A percentile compares a stretch with the other conserved stretches of the same genome.
Conservation (phyloP, 2,888 invertebrate genomes). For the Drosophila longiperda region DNA sequence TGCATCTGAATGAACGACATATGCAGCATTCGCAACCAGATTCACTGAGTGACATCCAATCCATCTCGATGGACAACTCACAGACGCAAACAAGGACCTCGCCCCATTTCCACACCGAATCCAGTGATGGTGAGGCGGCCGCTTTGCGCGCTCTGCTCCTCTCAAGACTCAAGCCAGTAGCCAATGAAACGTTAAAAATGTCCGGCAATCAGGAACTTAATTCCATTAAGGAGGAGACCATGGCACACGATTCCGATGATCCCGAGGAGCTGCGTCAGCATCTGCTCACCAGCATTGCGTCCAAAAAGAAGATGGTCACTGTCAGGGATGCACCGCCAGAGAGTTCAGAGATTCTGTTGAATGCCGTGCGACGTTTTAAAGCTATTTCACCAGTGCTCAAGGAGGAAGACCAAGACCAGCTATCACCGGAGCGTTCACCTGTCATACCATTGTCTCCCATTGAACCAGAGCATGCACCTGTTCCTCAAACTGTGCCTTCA, state of each 20-base stretch:
- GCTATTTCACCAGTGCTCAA: conserved; percentile 14
- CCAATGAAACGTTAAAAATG: not conserved
- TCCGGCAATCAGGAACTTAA: not conserved
- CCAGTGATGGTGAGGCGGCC: conserved; percentile 78
- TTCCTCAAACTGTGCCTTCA: not conserved
- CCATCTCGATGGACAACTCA: conserved; percentile 71
- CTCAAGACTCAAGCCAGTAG: conserved; percentile 65
- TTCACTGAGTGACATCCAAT: conserved; percentile 61
- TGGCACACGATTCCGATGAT: conserved; percentile 56
- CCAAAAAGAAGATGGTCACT: conserved; percentile 44
- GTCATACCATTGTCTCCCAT: not conserved
- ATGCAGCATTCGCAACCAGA: conserved; percentile 34
- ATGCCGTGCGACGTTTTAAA: conserved; percentile 82
- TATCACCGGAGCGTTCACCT: not conserved
- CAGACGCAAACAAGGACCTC: conserved; percentile 31
- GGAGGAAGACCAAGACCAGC: not conserved
- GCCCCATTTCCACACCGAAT: conserved; percentile 23
- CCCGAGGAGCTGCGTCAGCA: conserved; percentile 69
- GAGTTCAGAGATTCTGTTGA: conserved; percentile 80
- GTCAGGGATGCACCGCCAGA: not conserved
- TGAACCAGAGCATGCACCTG: not conserved
- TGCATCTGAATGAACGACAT: conserved; percentile 49
- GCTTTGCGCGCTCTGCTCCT: conserved; percentile 81
- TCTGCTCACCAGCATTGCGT: conserved; percentile 73
- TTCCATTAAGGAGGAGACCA: not conserved